Evolutionary conservation across 2,888 invertebrate genomes (phyloP), one percentile per base, ranked within the genome.

Genomic region (Villa cingulata): DNA sequence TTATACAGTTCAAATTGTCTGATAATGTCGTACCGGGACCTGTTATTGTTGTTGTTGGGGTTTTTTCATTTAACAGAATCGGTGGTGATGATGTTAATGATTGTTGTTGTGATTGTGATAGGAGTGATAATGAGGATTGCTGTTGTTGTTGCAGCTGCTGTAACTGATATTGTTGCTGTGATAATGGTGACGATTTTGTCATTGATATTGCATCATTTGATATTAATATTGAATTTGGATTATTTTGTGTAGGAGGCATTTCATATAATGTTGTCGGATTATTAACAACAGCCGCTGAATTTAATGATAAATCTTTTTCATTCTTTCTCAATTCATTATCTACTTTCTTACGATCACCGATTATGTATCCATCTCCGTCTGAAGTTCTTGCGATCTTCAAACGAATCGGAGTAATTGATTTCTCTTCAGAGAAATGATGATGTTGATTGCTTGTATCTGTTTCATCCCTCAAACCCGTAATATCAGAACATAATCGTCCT

Each of bases 331-430:
- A 19, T 17, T 37, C 37, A 37, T 38, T 43, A 19, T 43, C 19
- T 19, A 42, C 38, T 38, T 38, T 38, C 15, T 37, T 18, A 36
- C 16, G 23, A 32, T 54, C 61, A 3, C 63, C 66, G 41, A 68
- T 68, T 3, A 65, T 61, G 54, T 68, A 69, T 29, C 76, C 76
- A 37, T 78, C 83, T 54, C 89, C 89, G 60, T 85, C 83, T 52
- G 84, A 80, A 59, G 82, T 84, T 54, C 88, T 78, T 43, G 87
- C 79, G 55, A 90, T 66, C 75, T 90, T 90, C 72, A 90, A 77
- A 55, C 86, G 79, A 55, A 90, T 84, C 15, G 88, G 88, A 34
- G 83, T 81, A 57, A 81, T 76, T 71, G 82, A 80, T 76, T 76
- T 72, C 70, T 72, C 53, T 23, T 29, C 32, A 16, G 34, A 72